These are phyloP conservation scores for Gnathonemus longibarbis DNA, from an alignment of 2,113 vertebrate species.

Conservation along the genomic window DNA sequence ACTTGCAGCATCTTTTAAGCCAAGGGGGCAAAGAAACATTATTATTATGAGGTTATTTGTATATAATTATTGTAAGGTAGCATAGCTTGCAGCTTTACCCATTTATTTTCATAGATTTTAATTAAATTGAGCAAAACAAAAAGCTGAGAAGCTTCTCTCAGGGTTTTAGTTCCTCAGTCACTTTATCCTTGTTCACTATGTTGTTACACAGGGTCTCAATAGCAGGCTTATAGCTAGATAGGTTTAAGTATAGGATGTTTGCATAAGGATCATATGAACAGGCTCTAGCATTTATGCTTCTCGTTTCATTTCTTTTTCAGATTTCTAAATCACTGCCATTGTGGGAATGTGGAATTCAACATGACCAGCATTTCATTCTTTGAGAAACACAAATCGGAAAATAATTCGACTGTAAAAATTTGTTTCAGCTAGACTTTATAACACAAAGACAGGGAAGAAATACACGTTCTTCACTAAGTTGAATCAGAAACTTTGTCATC, in stretches of 20 bases:
- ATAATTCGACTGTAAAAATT: not conserved
- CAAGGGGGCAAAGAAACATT: not conserved
- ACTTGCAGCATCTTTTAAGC: not conserved
- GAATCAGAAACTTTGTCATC: not conserved
- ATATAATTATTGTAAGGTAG: not conserved
- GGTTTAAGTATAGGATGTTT: not conserved
- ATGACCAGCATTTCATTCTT: not conserved
- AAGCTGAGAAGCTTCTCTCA: not conserved
- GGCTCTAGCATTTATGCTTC: not conserved
- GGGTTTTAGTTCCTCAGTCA: not conserved
- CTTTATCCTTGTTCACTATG: not conserved
- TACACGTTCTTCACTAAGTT: not conserved
- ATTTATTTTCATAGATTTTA: not conserved
- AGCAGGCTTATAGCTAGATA: not conserved
- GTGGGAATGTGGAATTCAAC: not conserved
- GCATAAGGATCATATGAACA: not conserved
- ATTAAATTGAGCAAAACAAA: not conserved
- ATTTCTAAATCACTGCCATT: not conserved
- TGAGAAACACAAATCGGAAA: not conserved
- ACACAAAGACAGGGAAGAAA: not conserved
- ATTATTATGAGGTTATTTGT: not conserved
- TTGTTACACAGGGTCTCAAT: not conserved
- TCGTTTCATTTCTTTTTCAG: not conserved
- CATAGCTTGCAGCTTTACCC: not conserved
- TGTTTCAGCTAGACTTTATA: not conserved